A percentile compares a stretch with the other conserved stretches of the same genome.
Conservation (phyloP, 2,797 vertebrate species). For the Valencia hispanica region DNA sequence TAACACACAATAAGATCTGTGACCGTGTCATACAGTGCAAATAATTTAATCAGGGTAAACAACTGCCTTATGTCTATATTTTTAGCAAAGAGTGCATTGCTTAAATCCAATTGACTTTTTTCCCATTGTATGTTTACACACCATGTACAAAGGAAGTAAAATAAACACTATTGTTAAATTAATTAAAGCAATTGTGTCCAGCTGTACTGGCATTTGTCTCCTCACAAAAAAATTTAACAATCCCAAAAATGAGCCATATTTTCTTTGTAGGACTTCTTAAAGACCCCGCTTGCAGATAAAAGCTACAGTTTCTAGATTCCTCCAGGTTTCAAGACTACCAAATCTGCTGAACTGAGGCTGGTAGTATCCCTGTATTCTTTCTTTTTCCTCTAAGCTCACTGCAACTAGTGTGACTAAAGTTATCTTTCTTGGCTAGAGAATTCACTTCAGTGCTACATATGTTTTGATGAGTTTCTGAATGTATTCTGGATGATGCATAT, state of each 20-base stretch:
- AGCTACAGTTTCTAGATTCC: constrained; percentile 63
- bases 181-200: constrained; percentile 72
- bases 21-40: not conserved
- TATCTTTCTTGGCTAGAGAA: constrained; percentile 17
- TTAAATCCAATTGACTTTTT: constrained; percentile 51
- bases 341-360: constrained; percentile 53
- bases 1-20: not conserved
- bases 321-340: constrained; percentile 55
- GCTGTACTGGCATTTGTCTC: constrained; percentile 49
- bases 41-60: not conserved
- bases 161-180: constrained; percentile 77
- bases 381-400: constrained; percentile 38
- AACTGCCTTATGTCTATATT: constrained; percentile 25
- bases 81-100: constrained; percentile 38
- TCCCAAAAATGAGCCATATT: constrained; percentile 59
- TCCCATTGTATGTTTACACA: constrained; percentile 39
- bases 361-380: constrained; percentile 33
- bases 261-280: constrained; percentile 56
- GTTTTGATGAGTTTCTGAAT: constrained; percentile 38
- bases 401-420: constrained; percentile 34
- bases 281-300: constrained; percentile 65
- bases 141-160: constrained; percentile 60
- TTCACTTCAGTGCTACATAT: constrained; percentile 3
- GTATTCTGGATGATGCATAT: constrained; percentile 32
- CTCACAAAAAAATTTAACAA: constrained; percentile 60